Evolutionary conservation across 2,888 invertebrate species (phyloP).

Genomic region (Drosophila gaucha): DNA sequence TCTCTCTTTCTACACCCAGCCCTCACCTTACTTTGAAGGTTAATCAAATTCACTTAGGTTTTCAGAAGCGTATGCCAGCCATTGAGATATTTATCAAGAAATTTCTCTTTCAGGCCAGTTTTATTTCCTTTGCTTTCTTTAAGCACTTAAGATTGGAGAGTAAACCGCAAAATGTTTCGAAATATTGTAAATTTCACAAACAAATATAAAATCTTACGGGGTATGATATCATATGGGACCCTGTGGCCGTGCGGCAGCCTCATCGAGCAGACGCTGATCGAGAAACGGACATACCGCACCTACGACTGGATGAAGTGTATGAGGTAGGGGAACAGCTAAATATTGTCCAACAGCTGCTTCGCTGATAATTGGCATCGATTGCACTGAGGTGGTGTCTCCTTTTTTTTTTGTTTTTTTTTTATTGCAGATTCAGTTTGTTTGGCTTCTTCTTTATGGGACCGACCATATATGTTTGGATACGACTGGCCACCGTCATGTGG

Average conservation of each 20-base stretch:
- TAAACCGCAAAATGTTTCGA: conserved; percentile 76
- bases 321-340: conserved; percentile 67
- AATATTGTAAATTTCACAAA: conserved; percentile 85
- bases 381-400: conserved; percentile 1
- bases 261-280: conserved; percentile 86
- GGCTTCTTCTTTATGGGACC: conserved; percentile 89
- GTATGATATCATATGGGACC: conserved; percentile 87
- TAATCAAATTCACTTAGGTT: not conserved
- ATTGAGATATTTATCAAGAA: not conserved
- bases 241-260: conserved; percentile 87
- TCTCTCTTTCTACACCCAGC: not conserved
- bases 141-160: conserved; percentile 13
- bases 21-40: not conserved
- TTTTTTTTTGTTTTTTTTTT: not conserved
- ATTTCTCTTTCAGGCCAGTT: conserved; percentile 43
- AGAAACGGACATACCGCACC: conserved; percentile 85
- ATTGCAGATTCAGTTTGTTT: conserved; percentile 87
- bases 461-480: conserved; percentile 89
- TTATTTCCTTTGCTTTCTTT: conserved; percentile 1
- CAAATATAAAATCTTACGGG: conserved; percentile 86
- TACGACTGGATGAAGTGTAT: conserved; percentile 87
- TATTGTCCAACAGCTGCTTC: conserved; percentile 6
- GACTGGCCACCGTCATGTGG: conserved; percentile 86
- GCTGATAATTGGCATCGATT: conserved; percentile 30
- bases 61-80: not conserved